Evolutionary conservation across 2,113 vertebrate genomes (phyloP), one percentile per base, ranked within the genome.

Genomic region (Tachycineta bicolor): DNA sequence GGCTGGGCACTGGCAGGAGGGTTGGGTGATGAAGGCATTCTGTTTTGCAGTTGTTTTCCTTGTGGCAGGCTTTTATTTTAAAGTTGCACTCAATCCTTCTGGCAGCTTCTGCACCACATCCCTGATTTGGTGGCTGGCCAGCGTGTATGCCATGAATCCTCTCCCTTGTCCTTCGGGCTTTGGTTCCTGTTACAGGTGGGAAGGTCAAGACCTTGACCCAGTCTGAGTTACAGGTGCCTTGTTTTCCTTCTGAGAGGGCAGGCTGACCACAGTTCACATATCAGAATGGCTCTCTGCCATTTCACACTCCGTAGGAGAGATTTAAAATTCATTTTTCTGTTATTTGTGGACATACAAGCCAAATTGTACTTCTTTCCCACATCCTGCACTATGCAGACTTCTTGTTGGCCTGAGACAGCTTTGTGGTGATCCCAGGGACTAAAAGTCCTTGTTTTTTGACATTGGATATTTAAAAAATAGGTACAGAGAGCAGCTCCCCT

Each of bases 121-220:
- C 12, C 14, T 68, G 58, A 5, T 17, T 29, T 39, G 34, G 28
- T 92, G 82, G 26, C 47, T 2, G 2, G 47, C 46, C 59, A 41
- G 47, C 0, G 1, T 5, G 0, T 9, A 4, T 5, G 12, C 14
- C 23, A 8, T 2, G 16, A 62, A 34, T 58, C 33, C 17, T 59
- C 17, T 90, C 13, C 25, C 33, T 29, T 33, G 17, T 12, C 9
- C 15, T 29, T 49, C 0, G 0, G 46, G 18, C 29, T 70, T 68
- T 64, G 44, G 34, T 56, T 82, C 39, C 60, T 58, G 7, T n/a
- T 71, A 6, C 49, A 39, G n/a, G 24, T 41, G 58, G 64, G 43
- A 77, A 62, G n/a, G 60, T 67, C n/a, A 9, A 39, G 52, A 25
- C 44, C 12, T 33, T 39, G 79, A 24, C 22, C 13, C 21, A 10